These are phyloP conservation scores for Cephus nigrinus DNA, from an alignment of 2,888 invertebrate genomes.

Conservation along the genomic window DNA sequence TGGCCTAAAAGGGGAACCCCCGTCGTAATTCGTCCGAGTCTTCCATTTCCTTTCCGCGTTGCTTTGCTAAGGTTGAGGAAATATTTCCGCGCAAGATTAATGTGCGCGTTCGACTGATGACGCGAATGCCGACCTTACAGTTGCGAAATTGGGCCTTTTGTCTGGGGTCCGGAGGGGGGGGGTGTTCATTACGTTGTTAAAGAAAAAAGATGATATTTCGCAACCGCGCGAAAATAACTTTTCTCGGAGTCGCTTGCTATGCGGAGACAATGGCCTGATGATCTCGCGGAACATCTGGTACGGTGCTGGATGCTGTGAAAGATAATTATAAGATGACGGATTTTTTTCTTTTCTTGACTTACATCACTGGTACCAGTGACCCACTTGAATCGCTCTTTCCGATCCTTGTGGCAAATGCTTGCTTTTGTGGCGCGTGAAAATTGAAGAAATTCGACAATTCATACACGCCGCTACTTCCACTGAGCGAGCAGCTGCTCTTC, in stretches of 20 bases:
- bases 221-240: too few species aligned
- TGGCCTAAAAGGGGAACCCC: constrained; percentile 2
- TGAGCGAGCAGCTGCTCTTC: constrained; percentile 15
- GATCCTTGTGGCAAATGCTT: constrained; percentile 20
- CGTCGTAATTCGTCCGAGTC: constrained; percentile 1
- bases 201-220: too few species aligned
- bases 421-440: constrained; percentile 28
- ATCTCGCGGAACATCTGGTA: too few species aligned
- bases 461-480: not conserved
- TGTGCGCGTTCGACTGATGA: constrained; percentile 9
- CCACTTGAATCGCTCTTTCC: constrained; percentile 22
- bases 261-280: too few species aligned
- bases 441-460: constrained; percentile 26
- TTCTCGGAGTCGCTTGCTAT: too few species aligned
- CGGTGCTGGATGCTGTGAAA: too few species aligned
- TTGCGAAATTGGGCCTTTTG: not conserved
- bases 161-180: not conserved
- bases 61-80: constrained; percentile 19
- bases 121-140: not conserved
- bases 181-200: too few species aligned
- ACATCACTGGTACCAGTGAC: not conserved
- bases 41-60: constrained; percentile 20
- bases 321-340: too few species aligned
- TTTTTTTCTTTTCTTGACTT: not conserved
- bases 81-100: constrained; percentile 28